A percentile compares a stretch with the other conserved stretches of the same genome.
Evolutionary conservation across 2,888 invertebrate genomes (phyloP).

Genomic region (Agrotis exclamationis): DNA sequence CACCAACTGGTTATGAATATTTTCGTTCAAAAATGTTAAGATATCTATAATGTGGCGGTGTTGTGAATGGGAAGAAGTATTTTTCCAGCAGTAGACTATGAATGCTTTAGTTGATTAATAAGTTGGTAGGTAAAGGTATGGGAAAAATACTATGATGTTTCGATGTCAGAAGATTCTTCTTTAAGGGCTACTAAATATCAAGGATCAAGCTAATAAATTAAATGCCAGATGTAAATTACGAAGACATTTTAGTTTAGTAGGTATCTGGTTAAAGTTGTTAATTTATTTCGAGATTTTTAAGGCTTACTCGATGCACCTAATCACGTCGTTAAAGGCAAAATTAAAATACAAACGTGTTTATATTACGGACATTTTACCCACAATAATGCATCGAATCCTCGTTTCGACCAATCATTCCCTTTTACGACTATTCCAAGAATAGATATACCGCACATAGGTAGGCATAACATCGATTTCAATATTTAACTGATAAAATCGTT

Average conservation of each 20-base stretch:
- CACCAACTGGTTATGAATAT: too few relatives aligned
- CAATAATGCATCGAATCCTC: constrained; percentile 52
- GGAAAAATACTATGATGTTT: neutral
- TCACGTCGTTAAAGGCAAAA: constrained; percentile 61
- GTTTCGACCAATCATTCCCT: constrained; percentile 52
- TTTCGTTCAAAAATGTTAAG: neutral
- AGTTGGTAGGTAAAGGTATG: too few relatives aligned
- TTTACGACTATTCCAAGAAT: constrained; percentile 63
- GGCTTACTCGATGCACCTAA: constrained; percentile 41
- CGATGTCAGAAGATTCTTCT: neutral
- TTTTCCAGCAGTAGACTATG: neutral
- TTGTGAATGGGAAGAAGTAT: too few relatives aligned
- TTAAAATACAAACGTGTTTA: constrained; percentile 61
- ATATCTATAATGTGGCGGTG: too few relatives aligned
- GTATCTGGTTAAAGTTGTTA: constrained; percentile 27
- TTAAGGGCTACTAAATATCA: neutral
- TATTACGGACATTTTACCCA: constrained; percentile 45
- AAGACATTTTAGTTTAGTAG: constrained; percentile 36
- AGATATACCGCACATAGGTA: constrained; percentile 42
- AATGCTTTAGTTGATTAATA: neutral
- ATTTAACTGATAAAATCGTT: constrained; percentile 62
- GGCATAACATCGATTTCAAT: constrained; percentile 59
- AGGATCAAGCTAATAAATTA: constrained; percentile 4
- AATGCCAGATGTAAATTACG: constrained; percentile 16
- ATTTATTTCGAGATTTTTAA: constrained; percentile 56